Conservation (phyloP, 2,797 vertebrate genomes). For the Argya squamiceps region DNA sequence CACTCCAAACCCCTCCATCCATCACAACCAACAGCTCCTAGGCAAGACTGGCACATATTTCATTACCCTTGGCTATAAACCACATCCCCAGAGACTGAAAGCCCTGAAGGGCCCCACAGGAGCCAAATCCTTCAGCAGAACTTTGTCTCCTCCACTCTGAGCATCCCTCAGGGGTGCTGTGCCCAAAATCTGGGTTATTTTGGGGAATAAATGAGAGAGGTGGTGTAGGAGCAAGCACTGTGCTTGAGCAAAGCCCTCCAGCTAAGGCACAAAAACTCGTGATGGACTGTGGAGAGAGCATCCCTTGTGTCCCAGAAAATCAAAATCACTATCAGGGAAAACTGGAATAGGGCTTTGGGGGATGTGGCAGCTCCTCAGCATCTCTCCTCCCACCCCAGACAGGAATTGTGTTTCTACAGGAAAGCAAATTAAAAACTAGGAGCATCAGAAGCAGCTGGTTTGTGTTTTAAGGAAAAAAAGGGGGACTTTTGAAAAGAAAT, state of each 20-base stretch:
- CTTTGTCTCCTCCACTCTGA: neutral
- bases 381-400: neutral
- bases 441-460: neutral
- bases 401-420: neutral
- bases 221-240: neutral
- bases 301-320: neutral
- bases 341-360: slow-evolving; percentile 6
- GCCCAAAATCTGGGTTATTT: neutral
- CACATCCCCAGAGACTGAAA: neutral
- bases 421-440: neutral
- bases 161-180: neutral
- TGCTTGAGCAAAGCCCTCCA: neutral
- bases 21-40: neutral
- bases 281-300: neutral
- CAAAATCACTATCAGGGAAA: neutral
- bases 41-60: neutral
- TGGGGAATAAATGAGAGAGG: neutral
- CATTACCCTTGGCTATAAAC: neutral
- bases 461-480: neutral
- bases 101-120: neutral
- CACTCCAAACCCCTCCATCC: neutral
- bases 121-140: neutral
- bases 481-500: neutral
- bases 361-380: neutral
- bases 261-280: neutral